A percentile compares a stretch with the other conserved stretches of the same genome.
These are phyloP conservation scores for Lithophane ornitopus DNA, from an alignment of 2,888 invertebrate genomes.

Conservation along the genomic window DNA sequence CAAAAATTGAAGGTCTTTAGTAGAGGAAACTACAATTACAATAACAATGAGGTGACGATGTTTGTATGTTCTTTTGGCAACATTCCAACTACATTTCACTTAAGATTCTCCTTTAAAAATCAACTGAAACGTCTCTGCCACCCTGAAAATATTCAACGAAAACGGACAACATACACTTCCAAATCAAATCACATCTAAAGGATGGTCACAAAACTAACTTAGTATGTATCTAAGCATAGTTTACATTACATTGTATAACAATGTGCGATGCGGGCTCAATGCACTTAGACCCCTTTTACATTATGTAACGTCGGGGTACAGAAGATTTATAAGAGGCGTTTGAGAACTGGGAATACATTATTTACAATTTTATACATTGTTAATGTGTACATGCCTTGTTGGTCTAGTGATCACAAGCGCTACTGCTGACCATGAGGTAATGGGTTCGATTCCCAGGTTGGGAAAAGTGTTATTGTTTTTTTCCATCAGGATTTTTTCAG, in stretches of 20 bases:
- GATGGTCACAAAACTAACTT: conserved; percentile 37
- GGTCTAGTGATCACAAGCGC: background rate
- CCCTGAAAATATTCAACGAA: background rate
- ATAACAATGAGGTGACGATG: background rate
- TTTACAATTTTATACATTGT: background rate
- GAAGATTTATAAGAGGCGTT: conserved; percentile 10
- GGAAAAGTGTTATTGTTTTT: background rate
- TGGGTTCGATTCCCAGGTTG: background rate
- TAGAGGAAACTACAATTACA: background rate
- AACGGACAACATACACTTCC: conserved; percentile 35
- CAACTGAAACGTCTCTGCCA: background rate
- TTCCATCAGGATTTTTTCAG: background rate
- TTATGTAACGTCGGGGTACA: background rate
- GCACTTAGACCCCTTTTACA: conserved; percentile 50
- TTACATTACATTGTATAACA: conserved; percentile 57
- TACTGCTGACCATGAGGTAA: background rate
- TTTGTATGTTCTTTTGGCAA: conserved; percentile 9
- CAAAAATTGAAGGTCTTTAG: background rate
- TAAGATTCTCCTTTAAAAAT: background rate
- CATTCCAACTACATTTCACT: conserved; percentile 19
- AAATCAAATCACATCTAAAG: conserved; percentile 57
- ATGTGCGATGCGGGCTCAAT: conserved; percentile 48
- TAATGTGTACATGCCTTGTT: background rate
- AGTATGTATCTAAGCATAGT: conserved; percentile 37
- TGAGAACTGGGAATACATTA: background rate